Conservation (phyloP, 2,113 vertebrate genomes). For the Ochotona princeps region DNA sequence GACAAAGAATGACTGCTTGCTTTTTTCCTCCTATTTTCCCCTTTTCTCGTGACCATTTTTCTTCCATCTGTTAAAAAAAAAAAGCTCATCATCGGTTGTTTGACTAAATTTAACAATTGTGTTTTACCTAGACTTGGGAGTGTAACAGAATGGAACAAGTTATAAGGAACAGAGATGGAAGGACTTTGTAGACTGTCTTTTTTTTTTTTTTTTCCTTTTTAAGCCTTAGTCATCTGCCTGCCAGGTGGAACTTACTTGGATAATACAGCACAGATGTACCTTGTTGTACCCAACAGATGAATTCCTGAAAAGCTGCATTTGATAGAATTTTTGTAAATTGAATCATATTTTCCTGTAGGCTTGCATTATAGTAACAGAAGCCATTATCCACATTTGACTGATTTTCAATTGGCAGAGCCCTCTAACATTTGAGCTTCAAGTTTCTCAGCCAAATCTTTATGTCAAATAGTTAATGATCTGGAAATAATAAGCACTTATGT, state of each 20-base stretch:
- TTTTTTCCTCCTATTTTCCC: not conserved
- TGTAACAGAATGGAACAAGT: not conserved
- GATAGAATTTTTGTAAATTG: constrained; percentile 77
- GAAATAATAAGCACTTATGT: constrained; percentile 80
- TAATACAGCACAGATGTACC: constrained; percentile 77
- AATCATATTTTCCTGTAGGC: constrained; percentile 78
- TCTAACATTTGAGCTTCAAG: constrained; percentile 73
- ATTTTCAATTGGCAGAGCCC: constrained; percentile 76
- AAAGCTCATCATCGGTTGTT: constrained; percentile 18
- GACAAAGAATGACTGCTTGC: not conserved
- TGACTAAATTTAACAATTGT: constrained; percentile 25
- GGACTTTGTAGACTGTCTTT: constrained; percentile 22
- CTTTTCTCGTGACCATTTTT: not conserved
- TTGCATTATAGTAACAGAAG: constrained; percentile 76
- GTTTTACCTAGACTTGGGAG: constrained; percentile 13
- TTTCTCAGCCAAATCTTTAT: constrained; percentile 80
- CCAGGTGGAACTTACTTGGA: constrained; percentile 78
- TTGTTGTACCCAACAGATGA: constrained; percentile 73
- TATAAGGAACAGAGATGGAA: constrained; percentile 22
- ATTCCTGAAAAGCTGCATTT: constrained; percentile 79
- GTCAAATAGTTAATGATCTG: constrained; percentile 81
- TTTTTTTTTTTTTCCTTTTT: not conserved
- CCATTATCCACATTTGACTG: constrained; percentile 81
- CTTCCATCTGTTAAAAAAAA: not conserved
- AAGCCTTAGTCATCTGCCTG: constrained; percentile 54